Conservation (phyloP, 2,888 invertebrate species). For the Tolmerus cingulatus region DNA sequence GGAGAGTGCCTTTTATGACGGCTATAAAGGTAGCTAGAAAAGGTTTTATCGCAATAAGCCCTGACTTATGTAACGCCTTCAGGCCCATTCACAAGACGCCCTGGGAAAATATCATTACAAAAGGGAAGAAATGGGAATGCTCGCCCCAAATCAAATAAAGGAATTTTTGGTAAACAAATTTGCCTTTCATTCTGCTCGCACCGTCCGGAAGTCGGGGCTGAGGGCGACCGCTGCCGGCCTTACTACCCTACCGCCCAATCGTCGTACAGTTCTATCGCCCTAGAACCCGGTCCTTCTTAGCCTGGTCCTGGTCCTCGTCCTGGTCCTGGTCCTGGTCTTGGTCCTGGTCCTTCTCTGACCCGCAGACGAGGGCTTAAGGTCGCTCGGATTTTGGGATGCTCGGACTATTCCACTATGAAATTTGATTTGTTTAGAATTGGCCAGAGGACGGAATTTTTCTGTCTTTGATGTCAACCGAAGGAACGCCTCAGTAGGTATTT, state of each 20-base stretch:
- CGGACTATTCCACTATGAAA: slow-evolving; percentile 20
- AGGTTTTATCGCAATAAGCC: slow-evolving; percentile 33
- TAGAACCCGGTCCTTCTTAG: background rate
- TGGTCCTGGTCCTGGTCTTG: no score
- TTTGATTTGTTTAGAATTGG: slow-evolving; percentile 37
- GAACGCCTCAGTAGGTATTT: slow-evolving; percentile 15
- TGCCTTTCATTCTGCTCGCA: slow-evolving; percentile 10
- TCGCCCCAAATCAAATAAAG: slow-evolving; percentile 29
- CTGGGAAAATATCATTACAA: slow-evolving; percentile 29
- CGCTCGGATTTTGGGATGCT: background rate
- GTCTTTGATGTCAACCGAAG: slow-evolving; percentile 22
- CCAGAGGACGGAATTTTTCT: slow-evolving; percentile 27
- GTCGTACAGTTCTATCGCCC: background rate
- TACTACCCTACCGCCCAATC: background rate
- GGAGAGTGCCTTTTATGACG: slow-evolving; percentile 9
- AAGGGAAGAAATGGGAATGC: slow-evolving; percentile 27
- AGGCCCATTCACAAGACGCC: background rate
- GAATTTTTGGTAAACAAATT: slow-evolving; percentile 34
- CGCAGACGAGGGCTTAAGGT: background rate
- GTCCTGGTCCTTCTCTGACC: background rate
- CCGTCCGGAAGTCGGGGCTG: background rate
- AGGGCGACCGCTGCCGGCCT: background rate
- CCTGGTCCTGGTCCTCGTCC: background rate
- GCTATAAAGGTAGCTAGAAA: slow-evolving; percentile 19
- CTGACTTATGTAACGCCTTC: slow-evolving; percentile 11